These are phyloP conservation scores for Caretta caretta DNA, from an alignment of 2,113 vertebrate genomes.

Conservation along the genomic window DNA sequence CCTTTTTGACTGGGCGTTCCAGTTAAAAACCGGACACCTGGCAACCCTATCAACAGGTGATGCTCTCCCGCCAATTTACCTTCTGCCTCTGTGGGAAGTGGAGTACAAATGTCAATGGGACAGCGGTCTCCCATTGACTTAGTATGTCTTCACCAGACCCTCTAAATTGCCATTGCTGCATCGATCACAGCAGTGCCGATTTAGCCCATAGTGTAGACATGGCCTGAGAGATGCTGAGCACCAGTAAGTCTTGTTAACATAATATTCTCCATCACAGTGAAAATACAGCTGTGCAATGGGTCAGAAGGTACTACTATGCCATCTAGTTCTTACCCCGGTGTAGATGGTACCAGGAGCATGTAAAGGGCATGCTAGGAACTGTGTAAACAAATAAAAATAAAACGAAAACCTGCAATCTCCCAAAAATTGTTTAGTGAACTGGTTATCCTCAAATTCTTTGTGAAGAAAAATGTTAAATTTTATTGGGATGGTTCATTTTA, in stretches of 20 bases:
- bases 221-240: background rate
- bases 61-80: no score
- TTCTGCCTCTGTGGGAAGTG: no score
- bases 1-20: no score
- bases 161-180: no score
- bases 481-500: background rate
- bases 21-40: no score
- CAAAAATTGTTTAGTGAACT: background rate
- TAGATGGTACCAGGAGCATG: background rate
- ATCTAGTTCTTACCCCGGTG: background rate
- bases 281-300: background rate
- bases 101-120: no score
- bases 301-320: background rate
- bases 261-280: background rate
- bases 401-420: background rate
- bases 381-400: background rate
- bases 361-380: background rate
- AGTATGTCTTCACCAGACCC: no score
- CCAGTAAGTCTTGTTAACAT: background rate
- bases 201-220: no score
- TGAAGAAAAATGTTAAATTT: conserved; percentile 15
- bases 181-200: no score
- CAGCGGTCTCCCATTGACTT: no score
- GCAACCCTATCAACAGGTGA: no score
- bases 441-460: background rate